Conservation (phyloP, 2,888 invertebrate species). For the Aelia acuminata region DNA sequence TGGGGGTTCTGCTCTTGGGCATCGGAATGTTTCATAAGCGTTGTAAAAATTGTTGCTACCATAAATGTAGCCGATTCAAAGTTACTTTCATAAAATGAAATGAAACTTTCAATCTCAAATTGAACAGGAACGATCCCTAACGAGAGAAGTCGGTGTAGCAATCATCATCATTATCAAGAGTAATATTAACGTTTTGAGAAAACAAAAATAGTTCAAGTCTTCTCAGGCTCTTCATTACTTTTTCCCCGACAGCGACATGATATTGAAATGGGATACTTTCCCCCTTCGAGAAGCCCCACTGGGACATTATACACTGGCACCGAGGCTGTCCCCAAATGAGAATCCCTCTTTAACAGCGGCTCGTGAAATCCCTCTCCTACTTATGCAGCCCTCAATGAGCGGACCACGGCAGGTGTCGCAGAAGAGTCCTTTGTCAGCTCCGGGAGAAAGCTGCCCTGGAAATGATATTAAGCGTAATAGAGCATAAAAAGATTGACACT, state of each 20-base stretch:
- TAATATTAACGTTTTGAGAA: neutral
- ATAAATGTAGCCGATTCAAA: too few species aligned
- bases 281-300: neutral
- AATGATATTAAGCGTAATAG: conserved; percentile 16
- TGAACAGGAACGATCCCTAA: too few species aligned
- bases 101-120: too few species aligned
- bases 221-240: neutral
- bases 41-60: too few species aligned
- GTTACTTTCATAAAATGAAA: too few species aligned
- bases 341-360: neutral
- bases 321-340: neutral
- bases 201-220: neutral
- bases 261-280: neutral
- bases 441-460: neutral
- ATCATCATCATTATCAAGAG: too few species aligned
- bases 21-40: too few species aligned
- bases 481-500: neutral
- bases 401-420: neutral
- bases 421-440: neutral
- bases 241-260: neutral
- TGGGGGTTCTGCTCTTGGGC: too few species aligned
- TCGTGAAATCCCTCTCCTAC: neutral
- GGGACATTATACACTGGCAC: neutral
- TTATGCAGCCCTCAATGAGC: neutral
- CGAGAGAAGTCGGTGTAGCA: too few species aligned